Evolutionary conservation across 1,140 invertebrate genomes (phyloP).

Genomic region (Bombus waltoni): DNA sequence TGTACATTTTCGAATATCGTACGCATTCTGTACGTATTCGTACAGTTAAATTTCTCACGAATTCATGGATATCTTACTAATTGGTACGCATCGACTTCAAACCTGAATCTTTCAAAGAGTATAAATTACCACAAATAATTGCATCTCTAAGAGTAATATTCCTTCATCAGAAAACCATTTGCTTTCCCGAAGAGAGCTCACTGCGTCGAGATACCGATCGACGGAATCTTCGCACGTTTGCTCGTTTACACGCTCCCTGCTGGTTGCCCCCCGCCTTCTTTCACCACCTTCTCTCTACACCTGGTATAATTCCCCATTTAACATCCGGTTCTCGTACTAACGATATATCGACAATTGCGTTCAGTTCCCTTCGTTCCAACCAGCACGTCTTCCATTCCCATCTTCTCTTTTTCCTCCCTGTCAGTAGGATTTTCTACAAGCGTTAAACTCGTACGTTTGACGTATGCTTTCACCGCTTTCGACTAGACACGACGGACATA

Average conservation of each 20-base stretch:
- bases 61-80: too few species aligned
- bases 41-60: too few species aligned
- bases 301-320: slow-evolving; percentile 63
- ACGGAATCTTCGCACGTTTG: slow-evolving; percentile 11
- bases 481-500: too few species aligned
- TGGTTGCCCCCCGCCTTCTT: not conserved
- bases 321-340: slow-evolving; percentile 72
- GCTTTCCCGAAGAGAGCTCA: not conserved
- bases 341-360: slow-evolving; percentile 76
- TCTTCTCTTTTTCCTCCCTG: not conserved
- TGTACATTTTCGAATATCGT: too few species aligned
- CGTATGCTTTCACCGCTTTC: too few species aligned
- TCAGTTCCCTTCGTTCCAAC: slow-evolving; percentile 38
- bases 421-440: not conserved
- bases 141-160: not conserved
- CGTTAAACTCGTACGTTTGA: too few species aligned
- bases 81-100: too few species aligned
- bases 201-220: not conserved
- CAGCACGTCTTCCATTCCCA: slow-evolving; percentile 10
- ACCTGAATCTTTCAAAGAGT: not conserved
- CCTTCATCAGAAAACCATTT: not conserved
- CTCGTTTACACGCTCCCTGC: not conserved
- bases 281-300: not conserved
- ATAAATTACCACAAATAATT: not conserved
- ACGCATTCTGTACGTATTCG: too few species aligned